Evolutionary conservation across 2,888 invertebrate genomes (phyloP).

Genomic region (Uloborus plumipes): DNA sequence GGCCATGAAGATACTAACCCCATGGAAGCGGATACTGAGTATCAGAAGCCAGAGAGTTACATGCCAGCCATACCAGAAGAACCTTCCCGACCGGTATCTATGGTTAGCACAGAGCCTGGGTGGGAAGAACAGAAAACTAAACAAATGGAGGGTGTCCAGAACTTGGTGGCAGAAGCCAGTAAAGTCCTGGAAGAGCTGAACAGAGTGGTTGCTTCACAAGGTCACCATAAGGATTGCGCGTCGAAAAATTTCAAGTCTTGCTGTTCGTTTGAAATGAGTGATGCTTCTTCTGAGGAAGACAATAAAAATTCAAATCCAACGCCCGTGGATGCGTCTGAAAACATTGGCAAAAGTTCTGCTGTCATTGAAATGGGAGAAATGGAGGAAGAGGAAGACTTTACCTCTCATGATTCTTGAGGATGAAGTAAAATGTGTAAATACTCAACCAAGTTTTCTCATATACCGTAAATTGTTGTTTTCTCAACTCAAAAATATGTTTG

Average conservation of each 20-base stretch:
- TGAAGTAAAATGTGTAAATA: too few relatives aligned
- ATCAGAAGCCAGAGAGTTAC: conserved; percentile 12
- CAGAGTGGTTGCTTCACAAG: conserved; percentile 14
- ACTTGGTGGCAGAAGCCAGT: conserved; percentile 49
- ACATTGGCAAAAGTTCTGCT: conserved; percentile 6
- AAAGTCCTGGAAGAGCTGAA: conserved; percentile 57
- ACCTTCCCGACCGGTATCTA: conserved; percentile 36
- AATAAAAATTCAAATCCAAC: background rate
- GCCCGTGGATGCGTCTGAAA: background rate
- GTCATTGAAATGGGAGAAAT: conserved; percentile 18
- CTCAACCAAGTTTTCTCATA: too few relatives aligned
- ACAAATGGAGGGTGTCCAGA: conserved; percentile 37
- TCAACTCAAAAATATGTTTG: too few relatives aligned
- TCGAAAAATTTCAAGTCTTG: conserved; percentile 54
- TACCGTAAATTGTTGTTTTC: too few relatives aligned
- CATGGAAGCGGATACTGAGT: background rate
- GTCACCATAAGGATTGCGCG: conserved; percentile 39
- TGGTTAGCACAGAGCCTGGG: conserved; percentile 7
- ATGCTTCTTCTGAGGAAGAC: conserved; percentile 20
- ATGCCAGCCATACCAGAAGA: conserved; percentile 63
- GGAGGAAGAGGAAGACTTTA: background rate
- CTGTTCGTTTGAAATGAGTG: conserved; percentile 46
- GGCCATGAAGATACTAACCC: background rate
- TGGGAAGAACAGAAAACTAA: background rate
- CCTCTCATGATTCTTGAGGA: too few relatives aligned